These are phyloP conservation scores for Coenonympha glycerion DNA, from an alignment of 2,888 invertebrate genomes.

Conservation along the genomic window DNA sequence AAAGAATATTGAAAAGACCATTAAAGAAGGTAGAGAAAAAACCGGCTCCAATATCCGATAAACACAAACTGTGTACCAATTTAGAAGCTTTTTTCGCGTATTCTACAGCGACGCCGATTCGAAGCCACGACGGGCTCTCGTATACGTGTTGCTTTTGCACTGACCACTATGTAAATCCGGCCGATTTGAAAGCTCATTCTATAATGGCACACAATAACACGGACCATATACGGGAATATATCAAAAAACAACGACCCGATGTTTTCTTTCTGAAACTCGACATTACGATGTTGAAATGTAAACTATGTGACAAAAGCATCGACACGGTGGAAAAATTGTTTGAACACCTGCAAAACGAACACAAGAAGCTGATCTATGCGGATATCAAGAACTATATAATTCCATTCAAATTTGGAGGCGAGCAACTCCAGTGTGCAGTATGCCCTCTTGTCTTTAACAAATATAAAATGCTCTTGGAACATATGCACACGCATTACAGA, in stretches of 20 bases:
- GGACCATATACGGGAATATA: not conserved
- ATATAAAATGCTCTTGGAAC: conserved; percentile 37
- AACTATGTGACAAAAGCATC: conserved; percentile 39
- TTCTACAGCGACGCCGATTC: conserved; percentile 39
- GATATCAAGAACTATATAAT: conserved; percentile 56
- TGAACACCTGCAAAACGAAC: conserved; percentile 45
- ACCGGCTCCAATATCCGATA: not conserved
- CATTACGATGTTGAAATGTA: conserved; percentile 47
- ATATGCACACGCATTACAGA: conserved; percentile 47
- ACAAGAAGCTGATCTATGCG: conserved; percentile 44
- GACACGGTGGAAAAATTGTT: conserved; percentile 43
- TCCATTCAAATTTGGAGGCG: conserved; percentile 35
- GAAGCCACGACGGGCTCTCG: conserved; percentile 29
- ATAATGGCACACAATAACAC: conserved; percentile 16
- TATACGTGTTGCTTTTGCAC: conserved; percentile 32
- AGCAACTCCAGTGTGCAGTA: conserved; percentile 37
- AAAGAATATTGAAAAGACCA: not conserved
- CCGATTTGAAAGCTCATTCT: conserved; percentile 32
- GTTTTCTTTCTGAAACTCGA: conserved; percentile 45
- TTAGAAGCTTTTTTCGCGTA: conserved; percentile 1
- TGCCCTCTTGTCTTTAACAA: conserved; percentile 35
- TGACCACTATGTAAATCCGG: conserved; percentile 29
- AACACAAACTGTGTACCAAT: conserved; percentile 1
- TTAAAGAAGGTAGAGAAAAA: not conserved
- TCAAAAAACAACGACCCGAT: conserved; percentile 16